Percentiles rank a stretch among this genome's conserved stretches.
Evolutionary conservation across 2,113 vertebrate species (phyloP).

Genomic region (Cathartes aura): DNA sequence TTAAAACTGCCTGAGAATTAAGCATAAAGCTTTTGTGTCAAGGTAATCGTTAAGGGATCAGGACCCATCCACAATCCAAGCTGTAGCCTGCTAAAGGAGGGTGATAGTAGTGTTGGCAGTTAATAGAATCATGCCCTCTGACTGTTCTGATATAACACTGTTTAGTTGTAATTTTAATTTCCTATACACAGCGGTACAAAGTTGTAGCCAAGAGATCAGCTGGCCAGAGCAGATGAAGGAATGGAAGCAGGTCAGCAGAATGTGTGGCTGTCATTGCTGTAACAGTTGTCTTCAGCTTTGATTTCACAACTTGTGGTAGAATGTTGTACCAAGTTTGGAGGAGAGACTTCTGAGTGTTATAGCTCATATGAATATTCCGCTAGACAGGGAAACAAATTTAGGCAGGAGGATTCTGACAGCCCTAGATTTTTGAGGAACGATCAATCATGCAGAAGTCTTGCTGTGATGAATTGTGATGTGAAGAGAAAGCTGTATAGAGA

Average conservation of each 20-base stretch:
- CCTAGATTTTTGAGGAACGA: not conserved
- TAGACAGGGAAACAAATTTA: not conserved
- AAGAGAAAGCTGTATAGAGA: not conserved
- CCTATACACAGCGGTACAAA: fast-evolving
- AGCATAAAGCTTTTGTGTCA: not conserved
- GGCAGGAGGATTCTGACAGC: not conserved
- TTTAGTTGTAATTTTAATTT: not conserved
- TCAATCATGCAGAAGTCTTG: not conserved
- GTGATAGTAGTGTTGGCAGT: not conserved
- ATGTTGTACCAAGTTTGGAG: not conserved
- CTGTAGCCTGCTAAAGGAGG: not conserved
- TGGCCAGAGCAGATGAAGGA: not conserved
- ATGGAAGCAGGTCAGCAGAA: not conserved
- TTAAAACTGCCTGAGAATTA: not conserved
- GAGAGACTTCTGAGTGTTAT: not conserved
- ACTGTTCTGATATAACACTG: fast-evolving
- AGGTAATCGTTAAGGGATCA: not conserved
- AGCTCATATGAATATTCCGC: not conserved
- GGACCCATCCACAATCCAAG: not conserved
- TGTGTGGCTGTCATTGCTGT: not conserved
- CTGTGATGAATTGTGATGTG: not conserved
- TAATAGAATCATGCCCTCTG: not conserved
- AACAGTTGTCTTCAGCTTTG: not conserved
- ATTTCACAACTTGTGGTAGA: not conserved
- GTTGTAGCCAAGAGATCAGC: not conserved